A percentile compares a stretch with the other conserved stretches of the same genome.
Evolutionary conservation across 2,888 invertebrate genomes (phyloP).

Genomic region (Chrysodeixis includens): DNA sequence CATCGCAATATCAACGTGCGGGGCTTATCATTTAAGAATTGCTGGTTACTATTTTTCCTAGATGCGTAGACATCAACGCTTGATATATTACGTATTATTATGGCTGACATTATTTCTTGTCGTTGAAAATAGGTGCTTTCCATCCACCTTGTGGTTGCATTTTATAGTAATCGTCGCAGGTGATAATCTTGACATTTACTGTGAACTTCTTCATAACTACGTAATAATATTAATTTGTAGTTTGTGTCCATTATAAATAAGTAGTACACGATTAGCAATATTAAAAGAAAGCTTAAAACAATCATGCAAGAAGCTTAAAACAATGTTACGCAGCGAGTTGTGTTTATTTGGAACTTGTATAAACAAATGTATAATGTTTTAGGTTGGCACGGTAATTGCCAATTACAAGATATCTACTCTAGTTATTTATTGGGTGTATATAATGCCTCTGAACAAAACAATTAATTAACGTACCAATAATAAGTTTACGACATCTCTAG

Average conservation of each 20-base stretch:
- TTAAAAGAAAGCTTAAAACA: too few species aligned
- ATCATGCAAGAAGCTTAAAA: too few species aligned
- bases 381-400: neutral
- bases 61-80: neutral
- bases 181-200: neutral
- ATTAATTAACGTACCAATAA: constrained; percentile 13
- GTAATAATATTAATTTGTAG: neutral
- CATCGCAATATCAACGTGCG: too few species aligned
- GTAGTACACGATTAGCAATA: too few species aligned
- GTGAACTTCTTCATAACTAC: neutral
- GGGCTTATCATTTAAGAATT: neutral
- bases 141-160: neutral
- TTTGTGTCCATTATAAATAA: too few species aligned
- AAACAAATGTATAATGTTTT: neutral
- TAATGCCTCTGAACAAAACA: constrained; percentile 6
- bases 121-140: neutral
- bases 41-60: neutral
- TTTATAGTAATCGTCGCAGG: neutral
- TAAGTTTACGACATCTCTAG: constrained; percentile 7
- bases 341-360: too few species aligned
- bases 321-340: too few species aligned
- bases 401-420: neutral
- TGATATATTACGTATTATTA: neutral
- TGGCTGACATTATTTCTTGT: neutral
- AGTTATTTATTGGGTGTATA: neutral